Conservation (phyloP, 1,140 invertebrate genomes). For the Teleopsis dalmanni region DNA sequence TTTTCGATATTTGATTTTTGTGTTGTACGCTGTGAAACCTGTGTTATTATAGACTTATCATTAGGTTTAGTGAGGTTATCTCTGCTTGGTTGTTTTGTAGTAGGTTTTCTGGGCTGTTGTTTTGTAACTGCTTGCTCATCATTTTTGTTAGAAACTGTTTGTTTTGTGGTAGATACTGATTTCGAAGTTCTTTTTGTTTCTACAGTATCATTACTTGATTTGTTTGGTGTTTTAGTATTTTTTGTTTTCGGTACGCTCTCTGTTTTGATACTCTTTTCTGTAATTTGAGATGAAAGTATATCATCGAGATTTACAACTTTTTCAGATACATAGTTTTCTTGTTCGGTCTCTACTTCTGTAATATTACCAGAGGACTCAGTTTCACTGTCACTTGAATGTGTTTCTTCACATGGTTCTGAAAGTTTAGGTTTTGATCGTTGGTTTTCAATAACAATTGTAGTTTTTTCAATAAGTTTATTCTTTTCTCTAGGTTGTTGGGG, state of each 20-base stretch:
- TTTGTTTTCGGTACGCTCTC: background rate
- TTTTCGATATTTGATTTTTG: too few species aligned
- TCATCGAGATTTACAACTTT: background rate
- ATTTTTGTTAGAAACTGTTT: slow-evolving; percentile 5
- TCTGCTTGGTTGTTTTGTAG: background rate
- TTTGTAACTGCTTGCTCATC: background rate
- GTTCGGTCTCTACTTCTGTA: slow-evolving; percentile 1
- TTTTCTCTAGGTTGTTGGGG: background rate
- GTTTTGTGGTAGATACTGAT: slow-evolving; percentile 16
- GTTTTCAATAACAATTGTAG: too few species aligned
- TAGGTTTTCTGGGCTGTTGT: background rate
- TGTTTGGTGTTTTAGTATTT: slow-evolving; percentile 8
- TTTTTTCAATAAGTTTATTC: too few species aligned
- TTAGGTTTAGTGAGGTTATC: too few species aligned
- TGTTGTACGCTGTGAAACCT: too few species aligned
- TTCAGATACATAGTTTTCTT: slow-evolving; percentile 1
- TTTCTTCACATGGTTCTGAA: too few species aligned
- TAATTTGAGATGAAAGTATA: background rate
- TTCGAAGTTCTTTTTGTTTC: slow-evolving; percentile 24
- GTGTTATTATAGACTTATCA: too few species aligned
- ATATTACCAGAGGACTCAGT: background rate
- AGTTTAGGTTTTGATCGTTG: too few species aligned
- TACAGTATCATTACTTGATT: slow-evolving; percentile 11
- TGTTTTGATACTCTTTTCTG: background rate
- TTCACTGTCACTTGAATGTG: background rate